phyloP scores from a whole-genome alignment of 1,140 invertebrate species.

The Saccostrea glomerata region DNA sequence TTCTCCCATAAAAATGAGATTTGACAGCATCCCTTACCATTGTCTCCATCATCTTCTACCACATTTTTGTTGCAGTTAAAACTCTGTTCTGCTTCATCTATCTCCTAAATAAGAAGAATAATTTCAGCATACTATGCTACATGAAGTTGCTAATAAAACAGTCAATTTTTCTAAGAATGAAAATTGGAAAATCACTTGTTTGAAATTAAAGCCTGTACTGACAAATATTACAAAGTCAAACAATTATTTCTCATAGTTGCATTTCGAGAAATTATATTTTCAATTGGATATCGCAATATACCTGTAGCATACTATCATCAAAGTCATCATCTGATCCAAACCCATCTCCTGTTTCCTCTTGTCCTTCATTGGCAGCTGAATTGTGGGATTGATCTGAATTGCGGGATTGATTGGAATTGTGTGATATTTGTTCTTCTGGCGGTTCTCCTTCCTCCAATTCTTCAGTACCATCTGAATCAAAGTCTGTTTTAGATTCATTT shows the following conservation, averaged over 20 bases:
- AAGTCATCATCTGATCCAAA: constrained; percentile 6
- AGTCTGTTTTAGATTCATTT: neutral
- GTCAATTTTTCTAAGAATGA: too few species aligned
- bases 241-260: too few species aligned
- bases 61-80: constrained; percentile 13
- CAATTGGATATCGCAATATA: neutral
- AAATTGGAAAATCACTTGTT: too few species aligned
- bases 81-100: constrained; percentile 46
- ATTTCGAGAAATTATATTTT: too few species aligned
- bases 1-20: too few species aligned
- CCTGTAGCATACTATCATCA: constrained; percentile 19
- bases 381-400: neutral
- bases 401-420: too few species aligned
- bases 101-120: too few species aligned
- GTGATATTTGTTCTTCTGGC: neutral
- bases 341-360: neutral
- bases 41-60: constrained; percentile 44
- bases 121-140: too few species aligned
- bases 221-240: too few species aligned
- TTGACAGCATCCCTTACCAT: constrained; percentile 9
- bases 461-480: neutral
- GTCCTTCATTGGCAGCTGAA: neutral
- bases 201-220: too few species aligned
- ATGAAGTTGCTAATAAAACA: too few species aligned
- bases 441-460: neutral